Evolutionary conservation across 1,140 invertebrate genomes (phyloP).

Genomic region (Caerostris extrusa): DNA sequence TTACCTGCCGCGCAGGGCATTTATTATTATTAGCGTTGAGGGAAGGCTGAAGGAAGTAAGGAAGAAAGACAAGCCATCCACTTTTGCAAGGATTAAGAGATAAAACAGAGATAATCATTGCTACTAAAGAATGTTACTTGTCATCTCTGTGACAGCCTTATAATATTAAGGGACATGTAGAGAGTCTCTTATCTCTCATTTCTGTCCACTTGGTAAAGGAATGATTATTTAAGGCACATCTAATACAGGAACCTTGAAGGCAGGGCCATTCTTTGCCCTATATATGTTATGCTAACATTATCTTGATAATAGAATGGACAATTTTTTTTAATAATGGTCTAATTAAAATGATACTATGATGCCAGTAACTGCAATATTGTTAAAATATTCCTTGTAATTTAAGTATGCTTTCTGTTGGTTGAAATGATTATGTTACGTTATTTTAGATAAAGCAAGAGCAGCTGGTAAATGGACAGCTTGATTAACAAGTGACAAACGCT

Average conservation of each 20-base stretch:
- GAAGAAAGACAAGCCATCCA: not conserved
- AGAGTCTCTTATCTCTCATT: conserved; percentile 7
- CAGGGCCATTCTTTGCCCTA: too few species aligned
- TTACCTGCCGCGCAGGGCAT: conserved; percentile 21
- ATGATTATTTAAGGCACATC: not conserved
- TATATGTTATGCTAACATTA: too few species aligned
- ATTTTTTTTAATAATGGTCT: too few species aligned
- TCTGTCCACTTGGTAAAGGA: not conserved
- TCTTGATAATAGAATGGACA: too few species aligned
- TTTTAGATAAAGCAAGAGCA: too few species aligned
- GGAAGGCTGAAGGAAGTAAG: conserved; percentile 3
- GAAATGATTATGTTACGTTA: too few species aligned
- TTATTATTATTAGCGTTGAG: conserved; percentile 63
- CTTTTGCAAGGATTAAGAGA: conserved; percentile 25
- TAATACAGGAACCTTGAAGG: not conserved
- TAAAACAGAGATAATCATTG: not conserved
- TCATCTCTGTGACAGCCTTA: not conserved
- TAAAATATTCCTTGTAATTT: too few species aligned
- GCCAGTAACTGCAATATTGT: too few species aligned
- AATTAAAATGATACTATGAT: too few species aligned
- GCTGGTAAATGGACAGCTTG: too few species aligned
- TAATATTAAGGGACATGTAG: not conserved
- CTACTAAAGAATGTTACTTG: conserved; percentile 13
- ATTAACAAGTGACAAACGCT: too few species aligned
- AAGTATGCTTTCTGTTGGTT: too few species aligned